Conservation (phyloP, 2,113 vertebrate genomes). For the Pelusios castaneus region DNA sequence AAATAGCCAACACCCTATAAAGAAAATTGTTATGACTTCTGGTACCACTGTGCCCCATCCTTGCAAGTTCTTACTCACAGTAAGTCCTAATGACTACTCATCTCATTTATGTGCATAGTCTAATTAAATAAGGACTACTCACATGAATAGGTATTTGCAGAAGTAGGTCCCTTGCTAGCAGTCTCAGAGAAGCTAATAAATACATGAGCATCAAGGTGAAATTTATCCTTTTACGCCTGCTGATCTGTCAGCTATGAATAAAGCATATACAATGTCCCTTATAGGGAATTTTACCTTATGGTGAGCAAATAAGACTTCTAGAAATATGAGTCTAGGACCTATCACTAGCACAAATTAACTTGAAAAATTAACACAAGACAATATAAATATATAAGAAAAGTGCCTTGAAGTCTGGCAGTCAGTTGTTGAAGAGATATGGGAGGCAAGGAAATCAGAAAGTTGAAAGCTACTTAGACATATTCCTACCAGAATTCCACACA, state of each 20-base stretch:
- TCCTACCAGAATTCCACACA: neutral
- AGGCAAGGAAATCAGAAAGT: neutral
- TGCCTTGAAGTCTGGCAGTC: neutral
- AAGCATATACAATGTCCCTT: neutral
- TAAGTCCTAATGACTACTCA: conserved; percentile 8
- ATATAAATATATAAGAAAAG: conserved; percentile 10
- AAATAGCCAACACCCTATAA: conserved; percentile 31
- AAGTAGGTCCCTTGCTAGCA: conserved; percentile 47
- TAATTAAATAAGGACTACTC: conserved; percentile 11
- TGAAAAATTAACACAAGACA: neutral
- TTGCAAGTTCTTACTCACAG: conserved; percentile 47
- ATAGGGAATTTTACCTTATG: conserved; percentile 42
- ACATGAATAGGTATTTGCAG: conserved; percentile 57
- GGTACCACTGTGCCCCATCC: conserved; percentile 53
- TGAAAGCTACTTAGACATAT: neutral
- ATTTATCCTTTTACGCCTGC: conserved; percentile 53
- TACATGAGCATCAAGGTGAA: conserved; percentile 42
- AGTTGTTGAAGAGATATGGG: neutral
- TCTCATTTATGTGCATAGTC: neutral
- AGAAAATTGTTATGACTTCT: conserved; percentile 26
- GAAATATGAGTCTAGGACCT: neutral
- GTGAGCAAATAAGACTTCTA: conserved; percentile 24
- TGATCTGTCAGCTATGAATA: neutral
- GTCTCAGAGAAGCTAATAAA: conserved; percentile 22
- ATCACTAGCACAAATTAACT: neutral